Conservation (phyloP, 1,140 invertebrate genomes). For the Acromyrmex heyeri region DNA sequence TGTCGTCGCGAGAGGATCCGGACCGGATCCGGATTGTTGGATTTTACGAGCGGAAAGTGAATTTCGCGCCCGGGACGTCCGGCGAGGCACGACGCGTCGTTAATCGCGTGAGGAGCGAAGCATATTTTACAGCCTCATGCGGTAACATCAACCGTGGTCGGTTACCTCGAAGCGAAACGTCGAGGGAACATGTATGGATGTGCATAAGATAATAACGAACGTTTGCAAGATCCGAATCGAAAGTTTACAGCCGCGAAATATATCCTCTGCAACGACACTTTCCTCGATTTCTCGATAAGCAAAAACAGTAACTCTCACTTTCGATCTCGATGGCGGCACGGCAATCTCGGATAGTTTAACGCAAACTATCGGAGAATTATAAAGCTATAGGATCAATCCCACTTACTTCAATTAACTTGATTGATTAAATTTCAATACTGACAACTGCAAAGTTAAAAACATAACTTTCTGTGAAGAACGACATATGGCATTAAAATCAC, state of each 20-base stretch:
- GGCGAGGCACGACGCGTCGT: conserved; percentile 52
- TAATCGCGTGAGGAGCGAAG: conserved; percentile 26
- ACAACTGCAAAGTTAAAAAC: too few relatives aligned
- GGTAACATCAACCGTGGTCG: too few relatives aligned
- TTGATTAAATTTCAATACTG: too few relatives aligned
- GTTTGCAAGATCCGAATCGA: conserved; percentile 36
- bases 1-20: conserved; percentile 10
- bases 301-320: conserved; percentile 48
- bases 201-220: conserved; percentile 28
- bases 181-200: not conserved
- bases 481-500: too few relatives aligned
- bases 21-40: conserved; percentile 68
- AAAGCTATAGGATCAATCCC: not conserved
- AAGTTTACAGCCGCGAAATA: conserved; percentile 38
- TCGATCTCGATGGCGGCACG: not conserved
- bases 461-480: too few relatives aligned
- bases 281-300: conserved; percentile 39
- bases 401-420: too few relatives aligned
- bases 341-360: not conserved
- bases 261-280: conserved; percentile 24
- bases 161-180: not conserved
- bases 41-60: conserved; percentile 81
- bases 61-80: conserved; percentile 66
- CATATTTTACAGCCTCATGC: conserved; percentile 27
- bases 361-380: not conserved